phyloP scores from a whole-genome alignment of 2,888 invertebrate genomes.

The Galeopsomyia nigrocyanea region DNA sequence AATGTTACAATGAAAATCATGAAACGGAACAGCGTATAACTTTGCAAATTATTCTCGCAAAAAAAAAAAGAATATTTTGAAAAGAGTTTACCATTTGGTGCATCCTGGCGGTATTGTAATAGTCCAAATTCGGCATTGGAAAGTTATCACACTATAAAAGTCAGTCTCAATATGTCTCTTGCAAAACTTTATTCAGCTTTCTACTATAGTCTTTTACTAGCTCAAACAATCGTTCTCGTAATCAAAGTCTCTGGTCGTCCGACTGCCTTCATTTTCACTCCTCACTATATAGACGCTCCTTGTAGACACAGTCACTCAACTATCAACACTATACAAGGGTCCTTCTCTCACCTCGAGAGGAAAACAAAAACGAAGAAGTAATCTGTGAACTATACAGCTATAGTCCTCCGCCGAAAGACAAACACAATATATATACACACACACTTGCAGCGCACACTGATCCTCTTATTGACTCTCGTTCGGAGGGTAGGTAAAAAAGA shows the following conservation, averaged over 20 bases:
- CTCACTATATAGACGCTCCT: neutral
- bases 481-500: too few species aligned
- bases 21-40: too few species aligned
- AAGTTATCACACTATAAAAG: neutral
- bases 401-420: too few species aligned
- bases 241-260: too few species aligned
- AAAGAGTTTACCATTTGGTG: constrained; percentile 67
- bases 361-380: neutral
- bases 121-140: constrained; percentile 66
- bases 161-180: neutral
- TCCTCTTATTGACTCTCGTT: neutral
- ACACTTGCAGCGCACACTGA: too few species aligned
- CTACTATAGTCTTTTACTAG: constrained; percentile 9
- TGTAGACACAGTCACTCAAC: neutral
- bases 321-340: neutral
- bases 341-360: neutral
- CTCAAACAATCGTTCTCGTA: neutral
- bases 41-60: neutral
- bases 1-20: neutral
- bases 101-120: constrained; percentile 68
- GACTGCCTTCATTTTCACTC: neutral
- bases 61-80: constrained; percentile 34
- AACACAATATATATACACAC: neutral
- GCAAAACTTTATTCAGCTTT: neutral
- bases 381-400: too few species aligned